These are phyloP conservation scores for Hypothenemus hampei DNA, from an alignment of 1,140 invertebrate genomes.

Conservation along the genomic window DNA sequence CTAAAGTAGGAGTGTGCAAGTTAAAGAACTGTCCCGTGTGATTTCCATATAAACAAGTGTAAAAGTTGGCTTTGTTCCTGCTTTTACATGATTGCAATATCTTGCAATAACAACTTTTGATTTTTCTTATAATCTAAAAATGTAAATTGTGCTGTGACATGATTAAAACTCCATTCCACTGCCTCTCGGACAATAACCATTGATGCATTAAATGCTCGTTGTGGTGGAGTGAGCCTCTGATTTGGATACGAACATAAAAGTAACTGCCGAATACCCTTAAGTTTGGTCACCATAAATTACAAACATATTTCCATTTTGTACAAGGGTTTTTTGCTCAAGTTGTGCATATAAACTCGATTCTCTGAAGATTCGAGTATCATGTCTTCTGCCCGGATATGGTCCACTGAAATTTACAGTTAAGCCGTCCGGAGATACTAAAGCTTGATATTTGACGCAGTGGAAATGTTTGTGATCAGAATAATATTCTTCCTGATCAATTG, in stretches of 20 bases:
- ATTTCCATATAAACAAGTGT: slow-evolving; percentile 31
- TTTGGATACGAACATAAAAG: background rate
- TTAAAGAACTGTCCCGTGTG: slow-evolving; percentile 24
- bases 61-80: slow-evolving; percentile 22
- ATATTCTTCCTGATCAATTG: slow-evolving; percentile 29
- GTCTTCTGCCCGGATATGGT: slow-evolving; percentile 18
- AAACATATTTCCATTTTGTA: slow-evolving; percentile 11
- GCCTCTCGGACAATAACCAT: slow-evolving; percentile 18
- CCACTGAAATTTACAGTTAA: slow-evolving; percentile 25
- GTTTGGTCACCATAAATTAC: slow-evolving; percentile 27
- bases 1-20: slow-evolving; percentile 25
- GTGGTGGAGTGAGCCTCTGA: background rate
- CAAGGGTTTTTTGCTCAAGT: slow-evolving; percentile 12
- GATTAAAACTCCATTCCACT: slow-evolving; percentile 33
- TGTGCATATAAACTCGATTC: slow-evolving; percentile 21
- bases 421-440: slow-evolving; percentile 29
- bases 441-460: slow-evolving; percentile 31
- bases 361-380: slow-evolving; percentile 31
- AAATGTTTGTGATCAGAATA: slow-evolving; percentile 28
- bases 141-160: slow-evolving; percentile 25
- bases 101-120: slow-evolving; percentile 30
- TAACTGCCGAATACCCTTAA: background rate
- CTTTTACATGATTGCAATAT: slow-evolving; percentile 25
- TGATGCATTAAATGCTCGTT: slow-evolving; percentile 21
- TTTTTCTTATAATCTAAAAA: slow-evolving; percentile 33